phyloP scores from a whole-genome alignment of 2,797 vertebrate genomes.

The Australoheros facetus region DNA sequence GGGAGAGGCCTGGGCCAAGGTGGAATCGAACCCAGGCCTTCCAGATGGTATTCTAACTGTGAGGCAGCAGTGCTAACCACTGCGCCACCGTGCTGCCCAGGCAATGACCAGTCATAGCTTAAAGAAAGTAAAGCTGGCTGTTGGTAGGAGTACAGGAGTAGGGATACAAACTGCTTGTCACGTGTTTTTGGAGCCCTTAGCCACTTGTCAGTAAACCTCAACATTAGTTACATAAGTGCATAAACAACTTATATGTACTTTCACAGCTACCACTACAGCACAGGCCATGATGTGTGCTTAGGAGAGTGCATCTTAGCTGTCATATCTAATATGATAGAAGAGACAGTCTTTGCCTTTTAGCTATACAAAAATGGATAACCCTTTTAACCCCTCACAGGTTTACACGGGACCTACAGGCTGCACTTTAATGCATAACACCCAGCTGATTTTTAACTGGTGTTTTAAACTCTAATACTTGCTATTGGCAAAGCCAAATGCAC shows the following conservation, averaged over 20 bases:
- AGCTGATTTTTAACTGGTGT: slow-evolving; percentile 4
- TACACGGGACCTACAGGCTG: slow-evolving; percentile 20
- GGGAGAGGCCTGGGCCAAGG: no score
- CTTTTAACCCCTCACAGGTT: slow-evolving; percentile 42
- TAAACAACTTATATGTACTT: not conserved
- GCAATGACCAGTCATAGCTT: accelerated
- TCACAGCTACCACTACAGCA: not conserved
- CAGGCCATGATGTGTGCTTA: not conserved
- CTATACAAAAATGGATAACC: slow-evolving; percentile 18
- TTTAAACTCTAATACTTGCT: slow-evolving; percentile 25
- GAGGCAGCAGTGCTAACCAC: no score
- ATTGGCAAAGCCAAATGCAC: slow-evolving; percentile 11
- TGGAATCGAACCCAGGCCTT: no score
- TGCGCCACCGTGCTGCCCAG: no score
- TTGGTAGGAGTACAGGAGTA: not conserved
- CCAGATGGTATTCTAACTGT: no score
- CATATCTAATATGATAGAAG: not conserved
- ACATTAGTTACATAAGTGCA: not conserved
- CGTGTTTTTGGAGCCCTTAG: not conserved
- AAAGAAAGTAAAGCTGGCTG: not conserved
- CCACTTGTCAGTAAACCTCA: not conserved
- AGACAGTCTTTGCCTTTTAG: slow-evolving; percentile 24
- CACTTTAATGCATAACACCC: not conserved
- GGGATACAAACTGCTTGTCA: not conserved
- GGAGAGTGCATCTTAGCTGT: slow-evolving; percentile 6